Evolutionary conservation across 2,113 vertebrate genomes (phyloP).

Genomic region (Junco hyemalis): DNA sequence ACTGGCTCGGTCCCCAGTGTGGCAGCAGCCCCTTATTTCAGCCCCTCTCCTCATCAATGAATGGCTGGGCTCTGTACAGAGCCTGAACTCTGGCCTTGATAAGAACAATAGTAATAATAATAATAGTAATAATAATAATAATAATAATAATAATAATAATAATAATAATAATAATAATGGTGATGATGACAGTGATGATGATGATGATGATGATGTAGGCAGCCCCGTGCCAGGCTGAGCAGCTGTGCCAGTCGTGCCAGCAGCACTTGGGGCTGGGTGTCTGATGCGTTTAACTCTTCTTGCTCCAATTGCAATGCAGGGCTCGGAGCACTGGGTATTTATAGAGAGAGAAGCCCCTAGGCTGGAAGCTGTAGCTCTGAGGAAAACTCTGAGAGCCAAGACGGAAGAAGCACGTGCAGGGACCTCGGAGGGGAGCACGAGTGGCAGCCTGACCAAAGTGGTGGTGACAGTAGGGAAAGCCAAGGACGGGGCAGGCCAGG

Average conservation of each 20-base stretch:
- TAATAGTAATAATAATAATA: no score
- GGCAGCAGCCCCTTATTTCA: neutral
- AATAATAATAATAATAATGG: neutral
- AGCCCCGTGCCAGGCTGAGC: neutral
- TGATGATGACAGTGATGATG: rapidly evolving
- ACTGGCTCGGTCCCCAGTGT: neutral
- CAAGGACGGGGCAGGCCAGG: conserved; percentile 63
- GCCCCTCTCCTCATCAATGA: neutral
- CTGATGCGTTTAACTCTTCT: conserved; percentile 86
- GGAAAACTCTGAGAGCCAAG: conserved; percentile 69
- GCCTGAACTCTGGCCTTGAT: neutral
- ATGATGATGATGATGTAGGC: neutral
- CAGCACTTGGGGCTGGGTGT: conserved; percentile 26
- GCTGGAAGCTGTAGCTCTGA: conserved; percentile 81
- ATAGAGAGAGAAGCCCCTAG: conserved; percentile 91
- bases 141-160: neutral
- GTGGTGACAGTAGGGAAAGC: conserved; percentile 65
- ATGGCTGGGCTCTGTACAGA: neutral
- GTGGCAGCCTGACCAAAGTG: conserved; percentile 45
- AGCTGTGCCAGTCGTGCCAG: neutral
- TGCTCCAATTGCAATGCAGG: conserved; percentile 97
- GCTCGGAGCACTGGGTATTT: conserved; percentile 98
- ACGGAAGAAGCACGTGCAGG: conserved; percentile 59
- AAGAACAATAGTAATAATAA: neutral
- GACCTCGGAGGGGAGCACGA: conserved; percentile 42